A percentile compares a stretch with the other conserved stretches of the same genome.
Evolutionary conservation across 1,140 invertebrate genomes (phyloP).

Genomic region (Whitmania pigra): DNA sequence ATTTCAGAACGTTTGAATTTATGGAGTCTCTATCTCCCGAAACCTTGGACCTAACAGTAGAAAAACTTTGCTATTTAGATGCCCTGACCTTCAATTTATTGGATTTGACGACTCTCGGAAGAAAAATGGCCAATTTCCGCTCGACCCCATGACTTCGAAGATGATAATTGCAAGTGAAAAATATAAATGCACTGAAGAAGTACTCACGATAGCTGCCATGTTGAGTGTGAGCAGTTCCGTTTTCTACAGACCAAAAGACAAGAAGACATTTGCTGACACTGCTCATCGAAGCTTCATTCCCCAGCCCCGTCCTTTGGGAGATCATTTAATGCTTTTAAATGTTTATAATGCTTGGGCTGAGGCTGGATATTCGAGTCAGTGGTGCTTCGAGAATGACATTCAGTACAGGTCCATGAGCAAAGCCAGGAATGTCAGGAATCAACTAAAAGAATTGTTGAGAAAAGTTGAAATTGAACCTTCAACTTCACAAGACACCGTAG

Average conservation of each 20-base stretch:
- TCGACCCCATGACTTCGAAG: constrained; percentile 97
- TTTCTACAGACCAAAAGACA: constrained; percentile 96
- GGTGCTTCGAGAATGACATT: constrained; percentile 99
- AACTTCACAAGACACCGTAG: constrained; percentile 64
- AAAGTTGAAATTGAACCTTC: constrained; percentile 91
- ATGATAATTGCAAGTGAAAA: constrained; percentile 95
- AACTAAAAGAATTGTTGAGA: constrained; percentile 87
- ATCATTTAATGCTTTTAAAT: constrained; percentile 88
- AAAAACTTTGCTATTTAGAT: constrained; percentile 69
- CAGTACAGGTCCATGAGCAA: constrained; percentile 93
- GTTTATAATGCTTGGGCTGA: constrained; percentile 95
- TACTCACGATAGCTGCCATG: constrained; percentile 94
- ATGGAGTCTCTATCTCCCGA: constrained; percentile 95
- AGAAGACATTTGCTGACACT: constrained; percentile 92
- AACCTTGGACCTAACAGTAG: constrained; percentile 82
- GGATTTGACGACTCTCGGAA: constrained; percentile 92
- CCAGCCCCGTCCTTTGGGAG: constrained; percentile 58
- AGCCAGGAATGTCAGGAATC: constrained; percentile 87
- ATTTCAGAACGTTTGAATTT: constrained; percentile 97
- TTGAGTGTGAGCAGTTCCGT: constrained; percentile 91
- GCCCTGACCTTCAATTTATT: constrained; percentile 91
- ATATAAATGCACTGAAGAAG: constrained; percentile 93
- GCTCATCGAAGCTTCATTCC: constrained; percentile 85
- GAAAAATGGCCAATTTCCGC: constrained; percentile 98
- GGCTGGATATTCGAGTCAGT: constrained; percentile 79